These are phyloP conservation scores for Cotesia vestalis DNA, from an alignment of 1,140 invertebrate genomes.

Conservation along the genomic window DNA sequence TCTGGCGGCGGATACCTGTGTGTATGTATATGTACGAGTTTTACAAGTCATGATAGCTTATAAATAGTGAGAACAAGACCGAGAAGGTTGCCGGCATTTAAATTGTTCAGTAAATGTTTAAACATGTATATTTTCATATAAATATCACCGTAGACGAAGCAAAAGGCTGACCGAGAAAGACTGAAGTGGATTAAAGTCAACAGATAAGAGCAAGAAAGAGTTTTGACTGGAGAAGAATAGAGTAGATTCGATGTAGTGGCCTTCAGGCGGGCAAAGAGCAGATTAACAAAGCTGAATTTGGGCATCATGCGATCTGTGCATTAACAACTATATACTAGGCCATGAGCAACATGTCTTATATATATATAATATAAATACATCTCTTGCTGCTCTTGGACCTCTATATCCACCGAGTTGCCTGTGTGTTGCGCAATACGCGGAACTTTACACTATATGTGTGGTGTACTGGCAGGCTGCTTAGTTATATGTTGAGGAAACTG, in stretches of 20 bases:
- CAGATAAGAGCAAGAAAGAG: not conserved
- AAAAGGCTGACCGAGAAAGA: not conserved
- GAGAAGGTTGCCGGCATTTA: not conserved
- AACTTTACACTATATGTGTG: not conserved
- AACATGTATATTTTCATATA: conserved; percentile 5
- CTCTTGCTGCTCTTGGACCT: conserved; percentile 12
- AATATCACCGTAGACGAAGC: not conserved
- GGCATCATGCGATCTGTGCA: conserved; percentile 41
- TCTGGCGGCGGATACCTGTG: not conserved
- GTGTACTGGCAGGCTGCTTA: too few species aligned
- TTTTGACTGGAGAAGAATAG: not conserved
- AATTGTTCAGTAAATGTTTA: not conserved
- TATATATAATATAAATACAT: not conserved
- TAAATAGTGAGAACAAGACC: conserved; percentile 8
- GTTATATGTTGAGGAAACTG: too few species aligned
- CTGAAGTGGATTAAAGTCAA: not conserved
- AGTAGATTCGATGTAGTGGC: conserved; percentile 3
- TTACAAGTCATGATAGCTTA: not conserved
- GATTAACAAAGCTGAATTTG: conserved; percentile 31
- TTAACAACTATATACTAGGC: conserved; percentile 26
- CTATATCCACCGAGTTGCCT: too few species aligned
- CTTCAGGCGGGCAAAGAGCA: conserved; percentile 30
- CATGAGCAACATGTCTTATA: not conserved
- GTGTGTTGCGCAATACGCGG: conserved; percentile 21
- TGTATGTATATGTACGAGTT: not conserved